Evolutionary conservation across 2,888 invertebrate species (phyloP).

Genomic region (Dolomedes plantarius): DNA sequence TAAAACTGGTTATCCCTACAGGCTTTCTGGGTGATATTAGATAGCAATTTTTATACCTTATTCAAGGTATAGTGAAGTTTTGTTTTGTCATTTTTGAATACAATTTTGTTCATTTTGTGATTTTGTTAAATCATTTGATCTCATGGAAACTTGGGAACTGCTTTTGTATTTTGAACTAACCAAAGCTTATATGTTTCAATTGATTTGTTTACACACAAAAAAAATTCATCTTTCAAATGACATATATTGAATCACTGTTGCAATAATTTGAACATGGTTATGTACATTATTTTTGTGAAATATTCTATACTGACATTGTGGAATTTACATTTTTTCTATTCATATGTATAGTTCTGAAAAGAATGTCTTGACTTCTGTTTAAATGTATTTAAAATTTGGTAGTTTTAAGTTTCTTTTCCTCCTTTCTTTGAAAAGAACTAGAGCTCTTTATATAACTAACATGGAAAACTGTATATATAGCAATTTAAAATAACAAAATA

Average conservation of each 20-base stretch:
- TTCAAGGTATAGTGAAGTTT: not conserved
- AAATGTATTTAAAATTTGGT: too few species aligned
- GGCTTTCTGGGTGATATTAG: not conserved
- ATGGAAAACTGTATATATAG: too few species aligned
- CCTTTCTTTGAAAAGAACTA: too few species aligned
- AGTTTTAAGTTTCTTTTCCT: too few species aligned
- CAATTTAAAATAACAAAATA: too few species aligned
- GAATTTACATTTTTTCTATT: not conserved
- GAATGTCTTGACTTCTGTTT: too few species aligned
- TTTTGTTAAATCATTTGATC: not conserved
- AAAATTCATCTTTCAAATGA: not conserved
- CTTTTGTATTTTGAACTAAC: not conserved
- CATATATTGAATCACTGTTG: slow-evolving; percentile 5
- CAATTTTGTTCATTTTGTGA: not conserved
- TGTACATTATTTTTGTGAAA: not conserved
- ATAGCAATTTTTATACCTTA: not conserved
- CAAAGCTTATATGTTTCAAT: not conserved
- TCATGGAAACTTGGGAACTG: not conserved
- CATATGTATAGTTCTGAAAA: not conserved
- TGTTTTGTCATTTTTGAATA: not conserved
- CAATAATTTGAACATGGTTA: not conserved
- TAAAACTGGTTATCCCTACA: not conserved
- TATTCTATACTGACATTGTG: not conserved
- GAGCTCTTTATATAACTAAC: too few species aligned
- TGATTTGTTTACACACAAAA: not conserved